Conservation (phyloP, 2,797 vertebrate genomes). For the Darevskia nairensis region DNA sequence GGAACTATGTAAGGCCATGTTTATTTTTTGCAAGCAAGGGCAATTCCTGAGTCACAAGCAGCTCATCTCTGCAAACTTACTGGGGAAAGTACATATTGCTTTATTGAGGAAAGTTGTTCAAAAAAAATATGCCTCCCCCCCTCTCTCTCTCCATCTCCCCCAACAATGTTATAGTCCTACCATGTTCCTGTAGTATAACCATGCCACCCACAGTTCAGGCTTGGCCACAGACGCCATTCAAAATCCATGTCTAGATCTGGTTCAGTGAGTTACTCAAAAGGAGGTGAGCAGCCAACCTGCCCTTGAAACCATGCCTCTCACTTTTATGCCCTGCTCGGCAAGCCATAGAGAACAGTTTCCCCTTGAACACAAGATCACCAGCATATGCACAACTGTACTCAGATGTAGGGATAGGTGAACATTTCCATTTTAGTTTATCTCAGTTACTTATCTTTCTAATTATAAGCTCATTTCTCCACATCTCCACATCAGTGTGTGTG, state of each 20-base stretch:
- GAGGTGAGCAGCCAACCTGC: background rate
- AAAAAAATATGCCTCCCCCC: background rate
- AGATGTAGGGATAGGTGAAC: too few relatives aligned
- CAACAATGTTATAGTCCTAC: too few relatives aligned
- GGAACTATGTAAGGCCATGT: background rate
- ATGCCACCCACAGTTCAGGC: background rate
- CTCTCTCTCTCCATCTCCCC: background rate
- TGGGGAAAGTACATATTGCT: background rate
- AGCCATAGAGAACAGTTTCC: fast-evolving
- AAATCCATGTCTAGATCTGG: background rate
- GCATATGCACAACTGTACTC: fast-evolving
- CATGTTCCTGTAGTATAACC: background rate
- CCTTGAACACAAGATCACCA: fast-evolving
- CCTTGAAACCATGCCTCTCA: background rate
- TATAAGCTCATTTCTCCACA: background rate
- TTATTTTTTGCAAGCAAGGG: background rate
- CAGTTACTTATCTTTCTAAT: too few relatives aligned
- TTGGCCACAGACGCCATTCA: background rate
- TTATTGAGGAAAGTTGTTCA: background rate
- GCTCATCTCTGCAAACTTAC: background rate
- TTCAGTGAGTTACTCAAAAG: fast-evolving
- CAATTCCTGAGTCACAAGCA: background rate
- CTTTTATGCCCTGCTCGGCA: background rate
- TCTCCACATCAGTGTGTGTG: too few relatives aligned
- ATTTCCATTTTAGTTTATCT: too few relatives aligned